Conservation (phyloP, 2,888 invertebrate genomes). For the Drosophila koepferae region DNA sequence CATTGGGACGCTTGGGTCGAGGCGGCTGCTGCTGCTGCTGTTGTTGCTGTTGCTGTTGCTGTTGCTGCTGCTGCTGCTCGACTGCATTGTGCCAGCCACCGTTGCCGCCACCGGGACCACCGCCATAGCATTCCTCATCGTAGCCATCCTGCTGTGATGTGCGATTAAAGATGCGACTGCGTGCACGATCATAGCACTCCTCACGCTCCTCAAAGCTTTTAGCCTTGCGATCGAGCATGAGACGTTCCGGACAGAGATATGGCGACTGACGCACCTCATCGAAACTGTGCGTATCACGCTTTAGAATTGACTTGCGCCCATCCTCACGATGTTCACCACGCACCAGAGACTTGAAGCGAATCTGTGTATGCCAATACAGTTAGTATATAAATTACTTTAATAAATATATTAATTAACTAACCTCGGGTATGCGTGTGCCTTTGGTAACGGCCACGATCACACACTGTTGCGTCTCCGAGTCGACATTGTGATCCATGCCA, state of each 20-base stretch:
- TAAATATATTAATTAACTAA: conserved; percentile 39
- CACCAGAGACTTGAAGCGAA: conserved; percentile 90
- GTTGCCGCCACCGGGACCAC: conserved; percentile 47
- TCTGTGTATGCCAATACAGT: conserved; percentile 80
- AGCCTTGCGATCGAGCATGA: conserved; percentile 89
- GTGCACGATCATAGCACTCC: conserved; percentile 94
- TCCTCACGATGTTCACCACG: conserved; percentile 89
- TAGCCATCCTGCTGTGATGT: conserved; percentile 74
- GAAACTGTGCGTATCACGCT: conserved; percentile 92
- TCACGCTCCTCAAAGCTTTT: conserved; percentile 97
- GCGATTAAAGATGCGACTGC: conserved; percentile 92
- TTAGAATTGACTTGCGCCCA: conserved; percentile 91
- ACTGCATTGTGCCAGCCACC: conserved; percentile 70
- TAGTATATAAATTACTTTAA: background rate
- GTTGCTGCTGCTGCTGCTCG: conserved; percentile 66
- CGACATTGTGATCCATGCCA: conserved; percentile 97
- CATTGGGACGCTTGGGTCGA: conserved; percentile 79
- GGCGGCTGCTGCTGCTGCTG: conserved; percentile 65
- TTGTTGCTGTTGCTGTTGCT: conserved; percentile 65
- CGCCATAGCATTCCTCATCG: conserved; percentile 67
- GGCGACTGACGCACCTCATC: conserved; percentile 88
- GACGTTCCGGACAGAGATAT: conserved; percentile 88
- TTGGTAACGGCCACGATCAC: conserved; percentile 93
- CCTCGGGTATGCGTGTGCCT: conserved; percentile 85
- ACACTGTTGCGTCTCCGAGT: conserved; percentile 91